Conservation (phyloP, 2,888 invertebrate genomes). For the Andricus quercusramuli region DNA sequence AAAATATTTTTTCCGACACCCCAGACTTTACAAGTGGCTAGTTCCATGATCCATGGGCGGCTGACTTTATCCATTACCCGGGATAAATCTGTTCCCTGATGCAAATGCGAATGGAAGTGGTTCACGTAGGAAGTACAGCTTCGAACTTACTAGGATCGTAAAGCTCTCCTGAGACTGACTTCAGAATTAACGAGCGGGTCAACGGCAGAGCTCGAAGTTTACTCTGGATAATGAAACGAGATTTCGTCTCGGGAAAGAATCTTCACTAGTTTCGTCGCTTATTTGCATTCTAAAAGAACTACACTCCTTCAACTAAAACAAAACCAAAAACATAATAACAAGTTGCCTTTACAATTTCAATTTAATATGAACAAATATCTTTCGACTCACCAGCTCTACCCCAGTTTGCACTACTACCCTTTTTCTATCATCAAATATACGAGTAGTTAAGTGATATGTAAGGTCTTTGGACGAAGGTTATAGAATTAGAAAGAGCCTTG, state of each 20-base stretch:
- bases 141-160: slow-evolving; percentile 63
- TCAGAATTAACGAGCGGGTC: slow-evolving; percentile 70
- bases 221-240: slow-evolving; percentile 52
- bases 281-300: slow-evolving; percentile 29
- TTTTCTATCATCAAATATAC: no score
- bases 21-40: background rate
- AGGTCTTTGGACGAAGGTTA: background rate
- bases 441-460: no score
- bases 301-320: background rate
- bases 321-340: no score
- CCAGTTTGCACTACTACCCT: no score
- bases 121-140: slow-evolving; percentile 51
- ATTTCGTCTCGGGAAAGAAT: slow-evolving; percentile 19
- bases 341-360: no score
- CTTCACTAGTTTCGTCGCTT: slow-evolving; percentile 21
- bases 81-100: slow-evolving; percentile 75
- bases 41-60: slow-evolving; percentile 61
- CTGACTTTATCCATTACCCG: slow-evolving; percentile 73
- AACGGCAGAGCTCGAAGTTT: slow-evolving; percentile 52
- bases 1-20: no score
- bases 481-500: slow-evolving; percentile 50
- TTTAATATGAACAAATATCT: no score
- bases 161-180: slow-evolving; percentile 67
- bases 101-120: slow-evolving; percentile 65
- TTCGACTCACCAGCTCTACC: no score